Conservation (phyloP, 2,888 invertebrate genomes). For the Apoda limacodes region DNA sequence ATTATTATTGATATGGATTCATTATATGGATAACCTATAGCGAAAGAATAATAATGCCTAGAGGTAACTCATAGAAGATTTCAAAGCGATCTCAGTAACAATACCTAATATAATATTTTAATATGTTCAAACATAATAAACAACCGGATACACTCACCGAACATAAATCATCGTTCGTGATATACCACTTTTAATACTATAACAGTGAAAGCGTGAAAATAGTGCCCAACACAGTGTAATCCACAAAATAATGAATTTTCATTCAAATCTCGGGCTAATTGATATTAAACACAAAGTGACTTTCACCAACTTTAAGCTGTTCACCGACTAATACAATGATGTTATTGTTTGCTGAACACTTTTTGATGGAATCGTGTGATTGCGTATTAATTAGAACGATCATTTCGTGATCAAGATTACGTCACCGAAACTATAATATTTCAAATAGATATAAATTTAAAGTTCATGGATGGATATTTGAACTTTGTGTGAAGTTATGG, state of each 20-base stretch:
- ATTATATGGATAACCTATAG: no score
- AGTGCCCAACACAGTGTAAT: constrained; percentile 18
- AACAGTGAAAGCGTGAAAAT: constrained; percentile 50
- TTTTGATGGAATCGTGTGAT: constrained; percentile 17
- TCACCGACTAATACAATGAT: constrained; percentile 16
- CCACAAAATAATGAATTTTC: constrained; percentile 26
- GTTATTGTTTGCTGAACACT: constrained; percentile 23
- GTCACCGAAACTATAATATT: no score
- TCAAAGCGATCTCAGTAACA: neutral
- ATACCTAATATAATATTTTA: neutral
- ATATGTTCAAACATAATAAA: neutral
- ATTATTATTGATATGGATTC: no score
- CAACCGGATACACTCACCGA: no score
- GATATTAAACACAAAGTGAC: constrained; percentile 23
- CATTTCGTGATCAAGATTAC: neutral
- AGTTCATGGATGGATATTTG: no score
- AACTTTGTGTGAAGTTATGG: no score
- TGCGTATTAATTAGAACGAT: neutral
- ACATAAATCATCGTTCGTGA: no score
- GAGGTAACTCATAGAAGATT: no score
- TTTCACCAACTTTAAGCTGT: constrained; percentile 28
- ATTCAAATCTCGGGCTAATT: constrained; percentile 36
- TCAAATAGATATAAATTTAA: no score
- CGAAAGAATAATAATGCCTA: no score
- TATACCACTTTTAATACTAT: constrained; percentile 10